phyloP scores from a whole-genome alignment of 2,797 vertebrate genomes.

The Phalloptychus januarius region DNA sequence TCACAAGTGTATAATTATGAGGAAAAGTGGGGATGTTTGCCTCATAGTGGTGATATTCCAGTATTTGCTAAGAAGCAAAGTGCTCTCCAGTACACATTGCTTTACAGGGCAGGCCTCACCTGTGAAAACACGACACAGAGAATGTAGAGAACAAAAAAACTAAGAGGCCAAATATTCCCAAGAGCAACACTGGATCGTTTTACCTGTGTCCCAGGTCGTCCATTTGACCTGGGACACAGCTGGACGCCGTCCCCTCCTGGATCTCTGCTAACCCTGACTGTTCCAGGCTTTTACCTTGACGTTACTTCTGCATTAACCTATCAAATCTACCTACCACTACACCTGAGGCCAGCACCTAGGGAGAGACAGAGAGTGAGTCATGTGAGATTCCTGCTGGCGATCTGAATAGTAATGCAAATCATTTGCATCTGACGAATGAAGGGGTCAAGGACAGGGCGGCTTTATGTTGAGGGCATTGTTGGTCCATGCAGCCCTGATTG shows the following conservation, averaged over 20 bases:
- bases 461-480: slow-evolving; percentile 37
- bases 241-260: slow-evolving; percentile 15
- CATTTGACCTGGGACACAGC: slow-evolving; percentile 29
- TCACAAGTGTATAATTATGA: background rate
- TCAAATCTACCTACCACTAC: slow-evolving; percentile 38
- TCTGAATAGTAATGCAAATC: slow-evolving; percentile 39
- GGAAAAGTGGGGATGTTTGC: background rate
- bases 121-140: background rate
- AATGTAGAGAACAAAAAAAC: background rate
- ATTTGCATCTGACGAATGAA: slow-evolving; percentile 60
- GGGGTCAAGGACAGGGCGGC: slow-evolving; percentile 66
- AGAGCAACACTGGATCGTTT: background rate
- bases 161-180: background rate
- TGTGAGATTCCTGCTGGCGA: slow-evolving; percentile 16
- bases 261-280: slow-evolving; percentile 19
- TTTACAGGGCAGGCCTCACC: background rate
- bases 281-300: slow-evolving; percentile 5
- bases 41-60: background rate
- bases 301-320: slow-evolving; percentile 41
- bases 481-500: slow-evolving; percentile 58
- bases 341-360: slow-evolving; percentile 41
- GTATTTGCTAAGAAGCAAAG: background rate
- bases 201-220: background rate
- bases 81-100: background rate
- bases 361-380: background rate